Evolutionary conservation across 1,140 invertebrate genomes (phyloP), one percentile per base, ranked within the genome.

Genomic region (Phortica variegata): DNA sequence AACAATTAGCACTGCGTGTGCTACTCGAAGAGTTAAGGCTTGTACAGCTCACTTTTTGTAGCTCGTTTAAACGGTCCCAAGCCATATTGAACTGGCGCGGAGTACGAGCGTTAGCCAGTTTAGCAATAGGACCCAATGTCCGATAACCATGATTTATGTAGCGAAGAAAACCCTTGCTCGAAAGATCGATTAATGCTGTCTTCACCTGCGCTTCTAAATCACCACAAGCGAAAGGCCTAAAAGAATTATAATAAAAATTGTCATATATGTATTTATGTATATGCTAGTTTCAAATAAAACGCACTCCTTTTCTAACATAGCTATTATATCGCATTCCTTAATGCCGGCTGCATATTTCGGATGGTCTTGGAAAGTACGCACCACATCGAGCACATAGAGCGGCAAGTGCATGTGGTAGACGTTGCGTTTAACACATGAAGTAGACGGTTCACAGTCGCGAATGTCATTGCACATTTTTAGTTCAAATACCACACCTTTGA

Each of bases 71-170:
- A 29, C 63, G 66, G 31, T 74, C 59, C 72, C 72, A 75, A 5
- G 60, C 72, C 39, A 52, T 45, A 40, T 59, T 60, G 19, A 61
- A 63, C 41, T 75, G 62, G 1, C 70, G 73, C 34, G 52, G 44
- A 9, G 66, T 70, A 10, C 70, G 70, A 3, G 72, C 61, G 52
- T 62, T 58, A 33, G 69, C 55, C 45, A 75, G 21, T 29, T 68
- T 75, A 40, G 72, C 72, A 41, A 75, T 73, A 18, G 72, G 72
- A 3, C 72, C 72, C 46, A 75, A 9, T 5, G 72, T 75, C 33
- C 65, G 66, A 48, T 68, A 75, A 0, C 72, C 72, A 41, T 74
- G 60, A 16, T 56, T 52, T 5, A 73, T 49, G 16, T 42, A 71
- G 5, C 73, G 66, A 20, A 75, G 49, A 19, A 75, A 75, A 6